A percentile compares a stretch with the other conserved stretches of the same genome.
phyloP scores from a whole-genome alignment of 2,797 vertebrate species.

The Podarcis siculus region DNA sequence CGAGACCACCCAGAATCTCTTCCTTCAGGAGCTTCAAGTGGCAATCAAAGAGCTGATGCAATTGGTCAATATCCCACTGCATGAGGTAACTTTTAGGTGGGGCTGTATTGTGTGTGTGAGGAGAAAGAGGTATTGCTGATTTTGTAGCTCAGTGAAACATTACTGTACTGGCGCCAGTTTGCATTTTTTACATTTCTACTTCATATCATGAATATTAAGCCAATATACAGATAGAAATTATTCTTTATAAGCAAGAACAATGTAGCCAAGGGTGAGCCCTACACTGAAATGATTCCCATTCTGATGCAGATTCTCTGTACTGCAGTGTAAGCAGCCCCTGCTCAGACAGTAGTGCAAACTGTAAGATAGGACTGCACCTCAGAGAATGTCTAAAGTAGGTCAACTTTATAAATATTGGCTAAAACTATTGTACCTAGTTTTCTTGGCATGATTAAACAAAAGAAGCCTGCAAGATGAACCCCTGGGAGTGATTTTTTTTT shows the following conservation, averaged over 20 bases:
- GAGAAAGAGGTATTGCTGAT: not conserved
- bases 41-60: slow-evolving; percentile 87
- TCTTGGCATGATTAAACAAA: not conserved
- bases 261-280: not conserved
- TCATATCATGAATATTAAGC: not conserved
- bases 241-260: not conserved
- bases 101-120: not conserved
- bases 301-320: not conserved
- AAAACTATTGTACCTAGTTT: not conserved
- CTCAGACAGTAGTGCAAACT: no score
- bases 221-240: not conserved
- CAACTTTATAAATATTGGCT: not conserved
- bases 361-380: not conserved
- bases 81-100: slow-evolving; percentile 80
- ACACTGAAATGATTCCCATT: not conserved
- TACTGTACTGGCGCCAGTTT: not conserved
- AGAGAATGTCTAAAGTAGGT: not conserved
- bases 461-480: not conserved
- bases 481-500: not conserved
- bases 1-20: slow-evolving; percentile 81
- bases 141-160: not conserved
- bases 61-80: slow-evolving; percentile 85
- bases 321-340: not conserved
- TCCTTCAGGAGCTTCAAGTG: slow-evolving; percentile 85
- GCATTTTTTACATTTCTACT: not conserved